Evolutionary conservation across 2,888 invertebrate genomes (phyloP).

Genomic region (Ischnus inquisitorius): DNA sequence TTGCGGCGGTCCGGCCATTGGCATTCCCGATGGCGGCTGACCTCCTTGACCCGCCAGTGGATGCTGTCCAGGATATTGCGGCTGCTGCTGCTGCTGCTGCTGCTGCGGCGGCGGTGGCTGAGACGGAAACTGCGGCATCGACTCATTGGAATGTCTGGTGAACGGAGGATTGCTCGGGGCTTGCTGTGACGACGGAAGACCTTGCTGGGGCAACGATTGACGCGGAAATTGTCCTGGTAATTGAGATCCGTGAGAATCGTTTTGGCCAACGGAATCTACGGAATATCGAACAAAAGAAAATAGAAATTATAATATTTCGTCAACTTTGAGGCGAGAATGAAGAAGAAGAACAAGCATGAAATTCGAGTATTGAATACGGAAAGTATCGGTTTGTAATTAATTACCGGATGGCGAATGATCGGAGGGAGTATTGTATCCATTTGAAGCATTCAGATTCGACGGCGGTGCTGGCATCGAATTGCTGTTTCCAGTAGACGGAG

Average conservation of each 20-base stretch:
- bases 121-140: constrained; percentile 48
- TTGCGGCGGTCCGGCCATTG: constrained; percentile 22
- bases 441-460: constrained; percentile 73
- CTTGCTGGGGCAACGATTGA: constrained; percentile 35
- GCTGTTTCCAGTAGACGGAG: constrained; percentile 73
- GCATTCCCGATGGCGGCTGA: constrained; percentile 26
- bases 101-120: constrained; percentile 50
- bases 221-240: constrained; percentile 49
- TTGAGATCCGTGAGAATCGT: constrained; percentile 42
- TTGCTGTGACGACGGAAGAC: constrained; percentile 61
- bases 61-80: constrained; percentile 62
- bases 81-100: constrained; percentile 46
- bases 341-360: not conserved
- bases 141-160: constrained; percentile 60
- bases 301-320: not conserved
- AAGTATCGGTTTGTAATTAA: constrained; percentile 6
- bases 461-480: constrained; percentile 69
- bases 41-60: constrained; percentile 63
- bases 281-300: not conserved
- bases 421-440: constrained; percentile 75
- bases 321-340: not conserved
- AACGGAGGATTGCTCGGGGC: constrained; percentile 50
- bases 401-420: constrained; percentile 73
- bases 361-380: not conserved
- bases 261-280: constrained; percentile 18